phyloP scores from a whole-genome alignment of 2,113 vertebrate genomes.

The Sclerurus mexicanus region DNA sequence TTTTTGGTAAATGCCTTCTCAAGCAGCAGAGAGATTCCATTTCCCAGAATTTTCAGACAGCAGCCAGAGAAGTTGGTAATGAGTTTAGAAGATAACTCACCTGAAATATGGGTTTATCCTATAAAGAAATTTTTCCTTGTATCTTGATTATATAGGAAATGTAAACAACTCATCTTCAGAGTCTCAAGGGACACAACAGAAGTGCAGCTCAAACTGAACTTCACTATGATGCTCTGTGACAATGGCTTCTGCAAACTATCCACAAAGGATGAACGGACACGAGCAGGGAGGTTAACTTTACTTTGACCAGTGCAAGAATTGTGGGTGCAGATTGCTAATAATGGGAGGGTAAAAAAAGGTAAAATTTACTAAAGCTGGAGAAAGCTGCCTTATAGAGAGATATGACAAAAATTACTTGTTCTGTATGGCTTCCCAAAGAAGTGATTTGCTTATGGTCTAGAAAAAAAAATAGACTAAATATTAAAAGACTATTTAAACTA shows the following conservation, averaged over 20 bases:
- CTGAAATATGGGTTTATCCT: background rate
- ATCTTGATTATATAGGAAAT: background rate
- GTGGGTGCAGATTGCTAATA: background rate
- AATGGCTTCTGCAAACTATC: background rate
- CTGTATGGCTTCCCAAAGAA: background rate
- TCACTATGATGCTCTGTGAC: background rate
- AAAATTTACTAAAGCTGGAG: background rate
- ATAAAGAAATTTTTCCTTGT: background rate
- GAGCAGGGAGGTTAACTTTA: background rate
- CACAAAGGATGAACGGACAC: background rate
- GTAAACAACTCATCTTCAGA: background rate
- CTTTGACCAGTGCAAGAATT: background rate
- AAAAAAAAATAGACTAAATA: background rate
- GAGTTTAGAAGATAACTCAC: background rate
- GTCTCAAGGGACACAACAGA: background rate
- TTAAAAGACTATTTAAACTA: background rate
- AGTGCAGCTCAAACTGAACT: background rate
- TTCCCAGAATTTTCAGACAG: background rate
- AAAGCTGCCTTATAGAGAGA: background rate
- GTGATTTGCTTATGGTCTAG: background rate
- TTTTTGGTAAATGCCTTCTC: background rate
- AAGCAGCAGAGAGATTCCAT: background rate
- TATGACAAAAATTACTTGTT: background rate
- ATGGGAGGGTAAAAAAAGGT: background rate
- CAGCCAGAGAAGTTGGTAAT: background rate